Base-by-base conservation (phyloP, 2,113 vertebrate genomes). In the Terrapene triunguis region DNA sequence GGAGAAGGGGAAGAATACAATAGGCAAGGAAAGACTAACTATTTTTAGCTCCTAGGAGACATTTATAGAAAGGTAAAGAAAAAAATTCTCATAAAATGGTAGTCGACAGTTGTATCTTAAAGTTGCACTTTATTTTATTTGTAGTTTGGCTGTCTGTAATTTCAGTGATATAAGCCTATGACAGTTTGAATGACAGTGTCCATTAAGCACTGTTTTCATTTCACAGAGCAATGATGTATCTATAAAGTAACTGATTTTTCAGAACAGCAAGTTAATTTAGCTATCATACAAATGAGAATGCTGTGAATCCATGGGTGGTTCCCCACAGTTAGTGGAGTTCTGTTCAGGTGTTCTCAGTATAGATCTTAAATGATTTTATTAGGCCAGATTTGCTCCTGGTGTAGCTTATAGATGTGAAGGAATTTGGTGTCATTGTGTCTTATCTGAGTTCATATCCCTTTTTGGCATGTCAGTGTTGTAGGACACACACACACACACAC, bases 201-300 rank as follows among this genome's bases (percentile, higher is more conserved):
- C 12, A 38, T 19, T 50, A 35, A 65, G 13, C 59, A 65, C 32
- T 65, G 14, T 65, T 29, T 35, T 35, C 29, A 65, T 65, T 65
- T 65, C 32, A 32, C 5, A 65, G 32, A 65, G 59, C 59, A 65
- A 65, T 16, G 59, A 12, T 22, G 82, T n/a, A 38, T 47, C 69
- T 19, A 25, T 14, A 0, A 38, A 14, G 50, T n/a, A 59, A 82
- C 11, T 32, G 69, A 54, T 50, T 82, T 69, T 89, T 89, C 65
- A 53, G 80, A 91, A 85, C 80, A 92, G 91, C 69, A 69, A 69
- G 57, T 55, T 89, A 76, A 80, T 82, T 94, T 81, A 47, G 62
- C 89, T 53, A 2, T n/a, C 50, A 50, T 50, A 50, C 13, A 50
- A 87, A 89, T 5, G 12, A 80, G 84, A 88, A 44, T 1, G 29